Evolutionary conservation across 2,797 vertebrate species (phyloP).

Genomic region (Gymnothorax javanicus): DNA sequence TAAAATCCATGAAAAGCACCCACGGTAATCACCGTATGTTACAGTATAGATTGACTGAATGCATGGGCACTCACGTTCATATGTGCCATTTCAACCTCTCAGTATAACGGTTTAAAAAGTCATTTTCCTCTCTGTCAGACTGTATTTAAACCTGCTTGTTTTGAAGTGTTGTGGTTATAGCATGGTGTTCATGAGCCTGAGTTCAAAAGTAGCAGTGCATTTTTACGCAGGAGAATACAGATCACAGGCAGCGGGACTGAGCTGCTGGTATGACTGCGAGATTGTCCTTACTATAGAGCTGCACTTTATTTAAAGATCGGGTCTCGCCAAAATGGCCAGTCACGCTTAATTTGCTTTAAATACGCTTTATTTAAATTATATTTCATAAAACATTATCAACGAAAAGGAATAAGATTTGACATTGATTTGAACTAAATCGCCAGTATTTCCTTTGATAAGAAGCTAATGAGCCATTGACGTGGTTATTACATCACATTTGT

Average conservation of each 20-base stretch:
- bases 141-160: not conserved
- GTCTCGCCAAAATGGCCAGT: not conserved
- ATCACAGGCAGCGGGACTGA: not conserved
- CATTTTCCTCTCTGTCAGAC: not conserved
- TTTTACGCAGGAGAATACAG: not conserved
- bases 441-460: not conserved
- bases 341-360: not conserved
- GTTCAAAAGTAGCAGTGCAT: not conserved
- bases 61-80: not conserved
- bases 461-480: not conserved
- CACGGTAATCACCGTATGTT: not conserved
- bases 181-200: not conserved
- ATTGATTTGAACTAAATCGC: not conserved
- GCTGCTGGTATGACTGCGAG: not conserved
- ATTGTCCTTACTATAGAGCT: not conserved
- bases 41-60: not conserved
- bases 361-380: not conserved
- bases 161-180: not conserved
- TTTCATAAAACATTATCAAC: not conserved
- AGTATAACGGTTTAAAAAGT: not conserved
- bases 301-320: not conserved
- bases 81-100: not conserved
- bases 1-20: not conserved
- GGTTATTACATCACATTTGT: not conserved
- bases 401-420: not conserved